Conservation (phyloP, 1,140 invertebrate species). For the Hycleus cichorii region DNA sequence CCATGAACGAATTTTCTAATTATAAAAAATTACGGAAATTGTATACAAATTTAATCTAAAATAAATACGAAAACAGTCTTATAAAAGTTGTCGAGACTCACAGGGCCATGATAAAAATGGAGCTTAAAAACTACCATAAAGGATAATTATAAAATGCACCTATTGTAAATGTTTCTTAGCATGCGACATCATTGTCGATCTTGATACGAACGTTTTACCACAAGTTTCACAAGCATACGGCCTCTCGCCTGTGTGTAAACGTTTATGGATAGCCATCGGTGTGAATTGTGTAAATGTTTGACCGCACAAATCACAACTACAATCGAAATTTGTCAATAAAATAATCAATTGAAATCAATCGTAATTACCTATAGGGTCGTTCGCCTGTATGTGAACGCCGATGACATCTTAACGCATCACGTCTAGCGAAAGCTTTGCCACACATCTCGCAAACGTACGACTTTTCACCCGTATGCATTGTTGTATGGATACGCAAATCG, state of each 20-base stretch:
- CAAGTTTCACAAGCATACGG: conserved; percentile 74
- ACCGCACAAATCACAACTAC: conserved; percentile 52
- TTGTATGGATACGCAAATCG: conserved; percentile 54
- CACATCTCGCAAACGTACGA: conserved; percentile 61
- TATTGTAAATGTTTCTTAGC: conserved; percentile 46
- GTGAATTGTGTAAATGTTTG: conserved; percentile 58
- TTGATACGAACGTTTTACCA: conserved; percentile 50
- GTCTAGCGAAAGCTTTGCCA: conserved; percentile 59
- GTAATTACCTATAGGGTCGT: conserved; percentile 47
- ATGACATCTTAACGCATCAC: conserved; percentile 62
- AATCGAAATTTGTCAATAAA: neutral
- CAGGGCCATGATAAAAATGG: neutral
- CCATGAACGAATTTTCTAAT: too few relatives aligned
- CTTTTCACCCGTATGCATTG: conserved; percentile 63
- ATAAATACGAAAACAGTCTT: neutral
- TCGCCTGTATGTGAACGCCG: conserved; percentile 63
- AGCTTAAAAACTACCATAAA: neutral
- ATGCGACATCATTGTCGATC: conserved; percentile 54
- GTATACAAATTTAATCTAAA: too few relatives aligned
- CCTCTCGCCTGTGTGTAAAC: conserved; percentile 69
- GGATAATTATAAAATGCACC: neutral
- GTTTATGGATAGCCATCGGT: conserved; percentile 56
- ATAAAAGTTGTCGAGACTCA: neutral
- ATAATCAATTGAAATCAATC: neutral
- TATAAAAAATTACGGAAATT: too few relatives aligned